A percentile compares a stretch with the other conserved stretches of the same genome.
Evolutionary conservation across 2,113 vertebrate genomes (phyloP).

Genomic region (Cryptotis parvus): DNA sequence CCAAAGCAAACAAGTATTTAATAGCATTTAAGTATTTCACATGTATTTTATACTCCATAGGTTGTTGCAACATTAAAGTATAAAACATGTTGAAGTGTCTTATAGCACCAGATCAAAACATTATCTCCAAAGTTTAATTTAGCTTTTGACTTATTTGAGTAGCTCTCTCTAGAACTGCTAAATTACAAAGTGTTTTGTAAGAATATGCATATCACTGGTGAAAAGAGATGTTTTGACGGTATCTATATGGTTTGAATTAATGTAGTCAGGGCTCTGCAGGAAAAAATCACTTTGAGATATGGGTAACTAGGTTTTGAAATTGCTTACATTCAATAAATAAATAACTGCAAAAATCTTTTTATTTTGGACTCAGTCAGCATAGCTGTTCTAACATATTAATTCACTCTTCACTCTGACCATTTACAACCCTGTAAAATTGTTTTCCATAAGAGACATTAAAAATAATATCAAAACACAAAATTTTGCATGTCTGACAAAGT

Average conservation of each 20-base stretch:
- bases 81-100: not conserved
- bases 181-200: not conserved
- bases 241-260: not conserved
- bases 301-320: not conserved
- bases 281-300: not conserved
- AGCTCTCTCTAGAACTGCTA: not conserved
- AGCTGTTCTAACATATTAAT: not conserved
- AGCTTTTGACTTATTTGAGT: not conserved
- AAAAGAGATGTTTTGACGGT: not conserved
- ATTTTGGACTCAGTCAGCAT: slow-evolving; percentile 49
- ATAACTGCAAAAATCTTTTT: slow-evolving; percentile 25
- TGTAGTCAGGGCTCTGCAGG: not conserved
- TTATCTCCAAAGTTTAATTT: slow-evolving; percentile 29
- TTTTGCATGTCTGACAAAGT: not conserved
- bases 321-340: not conserved
- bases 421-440: not conserved
- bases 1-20: not conserved
- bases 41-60: not conserved
- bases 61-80: not conserved
- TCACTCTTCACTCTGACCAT: not conserved
- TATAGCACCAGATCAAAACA: not conserved
- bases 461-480: not conserved
- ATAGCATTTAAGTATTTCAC: not conserved
- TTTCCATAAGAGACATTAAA: not conserved
- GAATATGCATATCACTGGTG: not conserved